Percentiles rank a stretch among this genome's conserved stretches.
These are phyloP conservation scores for Drosophila rubida DNA, from an alignment of 2,888 invertebrate species.

Conservation along the genomic window DNA sequence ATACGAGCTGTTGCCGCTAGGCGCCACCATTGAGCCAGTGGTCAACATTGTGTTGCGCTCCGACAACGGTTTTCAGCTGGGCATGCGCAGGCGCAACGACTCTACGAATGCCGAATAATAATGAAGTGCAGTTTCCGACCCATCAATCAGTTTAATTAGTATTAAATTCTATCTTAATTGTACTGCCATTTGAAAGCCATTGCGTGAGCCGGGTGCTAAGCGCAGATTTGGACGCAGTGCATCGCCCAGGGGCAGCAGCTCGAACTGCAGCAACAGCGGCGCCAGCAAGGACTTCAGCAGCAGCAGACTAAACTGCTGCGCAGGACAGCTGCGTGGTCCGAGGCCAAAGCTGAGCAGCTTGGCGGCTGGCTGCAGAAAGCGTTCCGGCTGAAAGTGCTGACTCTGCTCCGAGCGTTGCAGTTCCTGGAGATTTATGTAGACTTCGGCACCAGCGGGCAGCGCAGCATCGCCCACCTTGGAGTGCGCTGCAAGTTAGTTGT, in stretches of 20 bases:
- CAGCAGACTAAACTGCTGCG: constrained; percentile 49
- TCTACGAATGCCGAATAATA: neutral
- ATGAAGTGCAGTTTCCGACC: neutral
- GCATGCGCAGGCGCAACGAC: constrained; percentile 51
- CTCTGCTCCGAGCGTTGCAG: constrained; percentile 49
- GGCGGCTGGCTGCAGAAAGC: constrained; percentile 35
- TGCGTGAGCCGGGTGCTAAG: constrained; percentile 55
- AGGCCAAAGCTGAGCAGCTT: constrained; percentile 58
- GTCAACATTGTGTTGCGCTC: constrained; percentile 75
- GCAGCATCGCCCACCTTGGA: constrained; percentile 54
- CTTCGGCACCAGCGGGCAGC: constrained; percentile 63
- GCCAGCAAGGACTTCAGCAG: constrained; percentile 58
- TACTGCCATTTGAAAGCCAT: constrained; percentile 69
- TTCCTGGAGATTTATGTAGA: constrained; percentile 61
- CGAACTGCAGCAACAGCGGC: constrained; percentile 59
- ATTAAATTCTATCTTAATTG: constrained; percentile 8
- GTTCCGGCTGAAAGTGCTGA: constrained; percentile 60
- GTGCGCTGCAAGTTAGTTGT: constrained; percentile 52
- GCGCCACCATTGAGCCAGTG: constrained; percentile 59
- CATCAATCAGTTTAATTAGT: neutral
- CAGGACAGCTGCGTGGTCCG: constrained; percentile 71
- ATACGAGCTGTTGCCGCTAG: constrained; percentile 74
- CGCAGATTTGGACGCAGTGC: constrained; percentile 50
- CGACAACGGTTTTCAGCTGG: constrained; percentile 72
- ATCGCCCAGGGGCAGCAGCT: constrained; percentile 67